Evolutionary conservation across 2,888 invertebrate genomes (phyloP).

Genomic region (Drosophila aldrichi): DNA sequence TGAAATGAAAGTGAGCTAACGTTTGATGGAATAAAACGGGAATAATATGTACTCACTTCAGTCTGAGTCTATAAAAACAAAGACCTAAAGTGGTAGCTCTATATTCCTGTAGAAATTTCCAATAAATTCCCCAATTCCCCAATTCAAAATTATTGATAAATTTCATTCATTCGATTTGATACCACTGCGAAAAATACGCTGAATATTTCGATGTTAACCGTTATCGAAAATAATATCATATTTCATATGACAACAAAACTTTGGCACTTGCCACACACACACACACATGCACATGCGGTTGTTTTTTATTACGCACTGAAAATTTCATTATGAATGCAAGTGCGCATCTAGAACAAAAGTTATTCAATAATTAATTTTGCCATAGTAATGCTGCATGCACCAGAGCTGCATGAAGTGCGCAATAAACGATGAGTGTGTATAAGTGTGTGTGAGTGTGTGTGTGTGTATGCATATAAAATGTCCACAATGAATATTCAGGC

Average conservation of each 20-base stretch:
- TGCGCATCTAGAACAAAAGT: conserved; percentile 9
- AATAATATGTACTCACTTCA: no score
- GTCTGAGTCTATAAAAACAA: no score
- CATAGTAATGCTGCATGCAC: not conserved
- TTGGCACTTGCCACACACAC: not conserved
- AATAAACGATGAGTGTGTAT: not conserved
- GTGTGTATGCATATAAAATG: not conserved
- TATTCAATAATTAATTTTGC: conserved; percentile 8
- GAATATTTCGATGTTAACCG: not conserved
- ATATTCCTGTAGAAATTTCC: not conserved
- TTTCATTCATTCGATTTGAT: no score
- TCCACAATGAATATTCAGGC: not conserved
- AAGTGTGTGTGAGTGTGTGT: not conserved
- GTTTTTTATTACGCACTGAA: not conserved
- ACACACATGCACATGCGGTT: not conserved
- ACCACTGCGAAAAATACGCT: not conserved
- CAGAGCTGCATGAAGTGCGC: no score
- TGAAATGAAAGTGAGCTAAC: no score
- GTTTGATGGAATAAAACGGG: no score
- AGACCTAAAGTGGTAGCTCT: not conserved
- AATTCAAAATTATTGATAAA: not conserved
- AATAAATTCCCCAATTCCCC: not conserved
- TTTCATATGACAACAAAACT: not conserved
- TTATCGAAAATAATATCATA: not conserved
- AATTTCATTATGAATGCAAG: not conserved